Base-by-base conservation (phyloP, 2,888 invertebrate genomes). In the Meganola albula region DNA sequence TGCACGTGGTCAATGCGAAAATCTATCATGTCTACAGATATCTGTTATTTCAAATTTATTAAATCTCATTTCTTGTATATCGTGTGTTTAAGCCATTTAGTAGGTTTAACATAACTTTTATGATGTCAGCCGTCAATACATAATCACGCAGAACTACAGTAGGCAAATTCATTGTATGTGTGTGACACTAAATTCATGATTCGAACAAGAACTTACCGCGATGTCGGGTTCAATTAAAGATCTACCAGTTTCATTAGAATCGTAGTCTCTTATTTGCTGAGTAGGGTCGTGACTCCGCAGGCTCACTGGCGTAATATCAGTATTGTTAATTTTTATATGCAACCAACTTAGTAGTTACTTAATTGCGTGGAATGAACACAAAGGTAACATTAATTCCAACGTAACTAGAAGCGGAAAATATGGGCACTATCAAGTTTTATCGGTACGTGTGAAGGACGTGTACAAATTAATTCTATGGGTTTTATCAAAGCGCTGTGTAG, bases 221-320 rank as follows among this genome's bases (percentile, higher is more conserved):
- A 62, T 71, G 69, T 64, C 72, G 64, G 65, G 68, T 74, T 72
- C 68, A 72, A 74, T 75, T 70, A 73, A 62, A 63, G 64, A 70
- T 69, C 67, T 69, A 58, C 62, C 63, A 58, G 66, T 71, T 70
- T 69, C 64, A 64, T 69, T 71, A 61, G 58, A 62, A 63, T 63
- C 63, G 53, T 53, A 63, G 59, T 61, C 61, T 64, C 57, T 56
- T 52, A 68, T 71, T n/a, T 69, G 68, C 55, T 52, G 48, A 40
- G 56, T 44, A 55, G 56, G 75, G 75, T 75, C 77, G 69, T 65
- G 75, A 71, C 74, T 70, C 66, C 65, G 54, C 65, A 63, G 66
- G 64, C 68, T 58, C 59, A 51, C 63, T 74, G 75, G 70, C 66
- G 73, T 73, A 74, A 75, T 68, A 61, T 57, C 54, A 55, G 58